Evolutionary conservation across 2,113 vertebrate genomes (phyloP), one percentile per base, ranked within the genome.

Genomic region (Meriones unguiculatus): DNA sequence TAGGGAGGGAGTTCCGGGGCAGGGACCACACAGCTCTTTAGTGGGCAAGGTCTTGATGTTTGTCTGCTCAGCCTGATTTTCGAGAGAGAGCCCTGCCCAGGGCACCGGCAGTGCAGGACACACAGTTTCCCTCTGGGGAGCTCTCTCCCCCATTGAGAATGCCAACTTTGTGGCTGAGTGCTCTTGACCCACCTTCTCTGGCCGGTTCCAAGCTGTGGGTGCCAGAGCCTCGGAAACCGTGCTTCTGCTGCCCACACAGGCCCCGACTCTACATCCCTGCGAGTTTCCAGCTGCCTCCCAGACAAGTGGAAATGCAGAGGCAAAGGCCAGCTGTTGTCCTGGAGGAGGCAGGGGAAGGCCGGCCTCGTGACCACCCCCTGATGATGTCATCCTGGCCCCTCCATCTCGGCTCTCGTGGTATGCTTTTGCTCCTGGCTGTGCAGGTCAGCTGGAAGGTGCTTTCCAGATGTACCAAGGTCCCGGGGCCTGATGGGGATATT

Each of bases 381-480:
- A 76, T 97, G 98, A 97, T 96, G 96, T 97, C 95, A 67, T 97
- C 97, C 96, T 70, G 50, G 95, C 95, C 97, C 89, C 82, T 89
- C 87, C 64, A 91, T 93, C 95, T 28, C 91, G 67, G 86, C 93
- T 90, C 97, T 80, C 57, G 95, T 24, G 95, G 96, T 97, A 95
- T 82, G 97, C 97, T 54, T 84, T 81, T 75, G 80, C 92, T 95
- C 59, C 38, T 93, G 17, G 70, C 94, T 93, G 93, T 62, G 95
- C 97, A 93, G 97, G 97, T 97, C 84, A 64, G 93, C 93, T 76
- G 75, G 96, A 65, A 80, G 78, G 41, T 6, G 46, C 24, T 7
- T 0, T 57, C 25, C 20, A 2, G 64, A 52, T 9, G 2, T 52
- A 28, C 41, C 41, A 76, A 73, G 76, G 78, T 41, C 0, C 0